Conservation (phyloP, 2,888 invertebrate genomes). For the Agonum fuliginosum region DNA sequence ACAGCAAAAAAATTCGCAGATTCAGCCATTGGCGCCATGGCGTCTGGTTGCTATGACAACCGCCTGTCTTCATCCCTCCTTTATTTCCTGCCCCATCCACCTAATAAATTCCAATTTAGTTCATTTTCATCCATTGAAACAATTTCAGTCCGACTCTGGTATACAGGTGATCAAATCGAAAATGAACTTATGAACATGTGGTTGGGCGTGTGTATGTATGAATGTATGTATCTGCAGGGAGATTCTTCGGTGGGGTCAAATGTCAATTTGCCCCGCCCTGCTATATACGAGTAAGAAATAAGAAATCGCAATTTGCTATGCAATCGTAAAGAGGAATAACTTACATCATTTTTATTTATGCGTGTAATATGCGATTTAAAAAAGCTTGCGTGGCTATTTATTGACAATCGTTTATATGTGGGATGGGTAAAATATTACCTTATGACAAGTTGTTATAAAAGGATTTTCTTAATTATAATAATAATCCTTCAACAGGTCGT, state of each 20-base stretch:
- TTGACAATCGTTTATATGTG: too few relatives aligned
- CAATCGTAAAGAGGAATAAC: conserved; percentile 11
- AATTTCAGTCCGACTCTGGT: conserved; percentile 8
- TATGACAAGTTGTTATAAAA: too few relatives aligned
- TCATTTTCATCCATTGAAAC: conserved; percentile 3
- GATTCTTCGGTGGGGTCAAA: conserved; percentile 63
- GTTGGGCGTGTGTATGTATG: conserved; percentile 36
- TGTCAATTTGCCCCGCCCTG: conserved; percentile 64
- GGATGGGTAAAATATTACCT: too few relatives aligned
- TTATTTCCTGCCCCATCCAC: background rate
- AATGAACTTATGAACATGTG: conserved; percentile 29
- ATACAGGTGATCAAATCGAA: conserved; percentile 39
- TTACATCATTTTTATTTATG: background rate
- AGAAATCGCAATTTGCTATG: conserved; percentile 64
- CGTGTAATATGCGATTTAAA: background rate
- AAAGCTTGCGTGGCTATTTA: background rate
- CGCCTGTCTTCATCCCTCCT: conserved; percentile 20
- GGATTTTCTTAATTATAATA: too few relatives aligned
- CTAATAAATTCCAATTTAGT: conserved; percentile 19
- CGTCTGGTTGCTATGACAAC: conserved; percentile 30
- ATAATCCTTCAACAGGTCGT: too few relatives aligned
- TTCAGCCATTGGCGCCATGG: background rate
- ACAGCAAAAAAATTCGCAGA: background rate
- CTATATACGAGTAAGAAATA: conserved; percentile 31
- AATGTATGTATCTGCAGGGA: conserved; percentile 59